phyloP scores from a whole-genome alignment of 2,113 vertebrate genomes.

The Malurus elegans region DNA sequence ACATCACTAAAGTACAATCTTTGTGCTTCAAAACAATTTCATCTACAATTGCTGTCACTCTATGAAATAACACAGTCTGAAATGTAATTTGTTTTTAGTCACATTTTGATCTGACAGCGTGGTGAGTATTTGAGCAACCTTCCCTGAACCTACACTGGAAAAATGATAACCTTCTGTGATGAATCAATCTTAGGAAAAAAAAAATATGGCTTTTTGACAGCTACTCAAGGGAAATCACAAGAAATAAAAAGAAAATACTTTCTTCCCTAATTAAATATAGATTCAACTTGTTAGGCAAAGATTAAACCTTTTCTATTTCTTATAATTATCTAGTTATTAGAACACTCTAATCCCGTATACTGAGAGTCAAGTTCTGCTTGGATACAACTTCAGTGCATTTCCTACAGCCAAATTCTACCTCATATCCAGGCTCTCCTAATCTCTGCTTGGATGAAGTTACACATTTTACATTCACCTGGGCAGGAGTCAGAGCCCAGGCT shows the following conservation, averaged over 20 bases:
- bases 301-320: background rate
- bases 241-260: background rate
- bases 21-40: background rate
- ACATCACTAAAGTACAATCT: background rate
- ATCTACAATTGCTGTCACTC: background rate
- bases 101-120: background rate
- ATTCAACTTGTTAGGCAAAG: background rate
- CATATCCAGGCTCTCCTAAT: background rate
- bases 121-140: rapidly evolving
- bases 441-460: slow-evolving; percentile 3
- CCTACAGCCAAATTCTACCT: background rate
- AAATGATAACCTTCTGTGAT: background rate
- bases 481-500: background rate
- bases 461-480: background rate
- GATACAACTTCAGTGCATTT: background rate
- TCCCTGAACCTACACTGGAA: background rate
- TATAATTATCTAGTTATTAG: background rate
- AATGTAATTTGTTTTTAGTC: background rate
- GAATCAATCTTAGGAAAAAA: background rate
- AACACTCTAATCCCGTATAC: background rate
- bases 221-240: background rate
- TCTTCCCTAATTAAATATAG: background rate
- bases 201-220: background rate
- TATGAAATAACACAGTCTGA: background rate
- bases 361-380: background rate